Evolutionary conservation across 2,888 invertebrate species (phyloP).

Genomic region (Molanna angustata): DNA sequence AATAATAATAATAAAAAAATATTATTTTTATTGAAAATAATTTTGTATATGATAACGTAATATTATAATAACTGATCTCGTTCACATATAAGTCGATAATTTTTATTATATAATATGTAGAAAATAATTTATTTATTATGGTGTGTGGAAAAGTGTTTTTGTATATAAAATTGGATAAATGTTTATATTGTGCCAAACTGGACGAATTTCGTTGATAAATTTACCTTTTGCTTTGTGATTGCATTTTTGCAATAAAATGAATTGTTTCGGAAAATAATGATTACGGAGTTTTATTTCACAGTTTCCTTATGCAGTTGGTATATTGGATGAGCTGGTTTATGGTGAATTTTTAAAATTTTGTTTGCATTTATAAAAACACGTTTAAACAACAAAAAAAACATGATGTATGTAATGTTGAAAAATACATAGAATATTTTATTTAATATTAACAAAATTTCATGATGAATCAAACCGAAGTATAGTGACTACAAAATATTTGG

Average conservation of each 20-base stretch:
- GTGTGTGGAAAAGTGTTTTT: conserved; percentile 14
- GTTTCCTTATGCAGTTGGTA: too few relatives aligned
- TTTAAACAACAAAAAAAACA: too few relatives aligned
- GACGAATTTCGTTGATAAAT: conserved; percentile 6
- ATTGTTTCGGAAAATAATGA: conserved; percentile 13
- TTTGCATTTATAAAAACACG: too few relatives aligned
- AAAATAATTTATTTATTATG: conserved; percentile 8
- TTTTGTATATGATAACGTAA: conserved; percentile 18
- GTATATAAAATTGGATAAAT: conserved; percentile 9
- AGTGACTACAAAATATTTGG: too few relatives aligned
- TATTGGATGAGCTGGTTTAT: too few relatives aligned
- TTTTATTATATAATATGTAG: conserved; percentile 6
- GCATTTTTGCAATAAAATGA: conserved; percentile 14
- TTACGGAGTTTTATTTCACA: too few relatives aligned
- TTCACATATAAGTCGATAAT: conserved; percentile 16
- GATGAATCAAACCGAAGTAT: too few relatives aligned
- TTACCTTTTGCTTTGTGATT: conserved; percentile 13
- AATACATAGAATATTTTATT: too few relatives aligned
- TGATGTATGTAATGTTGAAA: too few relatives aligned
- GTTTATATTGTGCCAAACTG: conserved; percentile 21
- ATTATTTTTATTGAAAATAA: conserved; percentile 22
- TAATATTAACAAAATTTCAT: too few relatives aligned
- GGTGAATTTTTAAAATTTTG: too few relatives aligned
- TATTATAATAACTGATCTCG: conserved; percentile 1
- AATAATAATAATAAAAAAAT: conserved; percentile 5